Evolutionary conservation across 2,113 vertebrate genomes (phyloP).

Genomic region (Numenius arquata): DNA sequence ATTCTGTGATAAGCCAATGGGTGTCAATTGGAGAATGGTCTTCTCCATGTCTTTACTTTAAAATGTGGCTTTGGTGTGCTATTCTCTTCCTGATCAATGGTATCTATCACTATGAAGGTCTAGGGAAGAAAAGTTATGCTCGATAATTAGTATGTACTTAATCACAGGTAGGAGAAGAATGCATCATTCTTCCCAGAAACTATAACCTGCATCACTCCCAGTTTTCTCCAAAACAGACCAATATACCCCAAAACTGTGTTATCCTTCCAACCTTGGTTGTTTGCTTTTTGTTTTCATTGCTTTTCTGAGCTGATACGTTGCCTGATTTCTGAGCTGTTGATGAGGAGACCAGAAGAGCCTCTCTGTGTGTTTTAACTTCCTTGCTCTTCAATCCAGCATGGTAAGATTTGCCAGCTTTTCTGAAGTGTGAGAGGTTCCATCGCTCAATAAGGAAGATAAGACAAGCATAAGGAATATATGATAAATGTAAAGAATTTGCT

Average conservation of each 20-base stretch:
- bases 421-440: neutral
- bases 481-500: neutral
- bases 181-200: neutral
- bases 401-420: neutral
- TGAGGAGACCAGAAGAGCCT: neutral
- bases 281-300: neutral
- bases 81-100: neutral
- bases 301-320: rapidly evolving
- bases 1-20: neutral
- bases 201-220: neutral
- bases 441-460: neutral
- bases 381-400: rapidly evolving
- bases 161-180: neutral
- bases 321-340: neutral
- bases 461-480: neutral
- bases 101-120: neutral
- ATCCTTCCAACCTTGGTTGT: neutral
- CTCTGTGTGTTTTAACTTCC: neutral
- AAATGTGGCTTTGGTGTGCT: neutral
- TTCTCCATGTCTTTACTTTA: neutral
- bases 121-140: neutral
- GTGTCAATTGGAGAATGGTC: neutral
- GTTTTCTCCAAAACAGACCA: neutral
- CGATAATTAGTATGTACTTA: neutral
- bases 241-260: neutral